A percentile compares a stretch with the other conserved stretches of the same genome.
These are phyloP conservation scores for Blastobasis lacticolella DNA, from an alignment of 2,888 invertebrate genomes.

Conservation along the genomic window DNA sequence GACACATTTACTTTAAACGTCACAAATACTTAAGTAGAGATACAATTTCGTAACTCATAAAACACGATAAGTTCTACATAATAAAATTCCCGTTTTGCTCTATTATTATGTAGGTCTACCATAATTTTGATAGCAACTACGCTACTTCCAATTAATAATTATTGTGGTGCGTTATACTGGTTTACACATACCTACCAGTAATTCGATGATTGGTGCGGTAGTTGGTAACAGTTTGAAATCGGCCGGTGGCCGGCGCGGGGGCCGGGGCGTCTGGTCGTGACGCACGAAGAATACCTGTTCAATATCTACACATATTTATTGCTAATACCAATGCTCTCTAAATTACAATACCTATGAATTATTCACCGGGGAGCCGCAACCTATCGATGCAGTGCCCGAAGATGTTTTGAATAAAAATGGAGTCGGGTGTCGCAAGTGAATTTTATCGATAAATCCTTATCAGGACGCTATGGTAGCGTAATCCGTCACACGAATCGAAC, in stretches of 20 bases:
- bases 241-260: neutral
- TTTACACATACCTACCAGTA: no score
- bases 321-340: constrained; percentile 1
- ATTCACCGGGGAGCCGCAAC: constrained; percentile 1
- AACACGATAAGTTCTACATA: no score
- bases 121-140: no score
- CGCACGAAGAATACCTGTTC: constrained; percentile 9
- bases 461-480: neutral
- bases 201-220: no score
- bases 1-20: no score
- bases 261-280: constrained; percentile 1
- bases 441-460: constrained; percentile 1
- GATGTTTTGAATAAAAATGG: constrained; percentile 5
- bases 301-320: constrained; percentile 1
- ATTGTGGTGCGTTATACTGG: no score
- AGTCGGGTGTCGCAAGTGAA: neutral
- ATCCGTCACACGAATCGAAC: neutral
- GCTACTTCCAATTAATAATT: no score
- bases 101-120: no score
- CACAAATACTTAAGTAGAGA: no score
- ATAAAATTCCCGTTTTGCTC: no score
- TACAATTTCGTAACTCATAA: no score
- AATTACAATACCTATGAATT: constrained; percentile 7
- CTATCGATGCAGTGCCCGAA: constrained; percentile 3
- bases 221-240: no score